Evolutionary conservation across 2,797 vertebrate genomes (phyloP).

Genomic region (Neomorphus geoffroyi): DNA sequence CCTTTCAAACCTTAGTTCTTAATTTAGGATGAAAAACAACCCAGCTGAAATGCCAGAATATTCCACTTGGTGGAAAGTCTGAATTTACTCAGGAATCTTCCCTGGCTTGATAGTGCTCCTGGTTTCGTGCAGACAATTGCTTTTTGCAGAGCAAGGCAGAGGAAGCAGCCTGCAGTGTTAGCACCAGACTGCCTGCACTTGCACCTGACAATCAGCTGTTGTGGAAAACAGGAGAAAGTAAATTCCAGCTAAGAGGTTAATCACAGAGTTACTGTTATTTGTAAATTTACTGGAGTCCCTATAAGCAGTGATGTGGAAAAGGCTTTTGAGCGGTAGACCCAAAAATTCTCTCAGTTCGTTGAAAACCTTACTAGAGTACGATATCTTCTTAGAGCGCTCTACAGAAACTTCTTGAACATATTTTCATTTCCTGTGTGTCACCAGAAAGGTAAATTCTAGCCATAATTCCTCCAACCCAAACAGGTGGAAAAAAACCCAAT

Average conservation of each 20-base stretch:
- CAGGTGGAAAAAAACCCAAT: neutral
- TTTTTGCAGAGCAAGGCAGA: neutral
- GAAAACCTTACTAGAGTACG: neutral
- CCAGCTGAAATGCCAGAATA: neutral
- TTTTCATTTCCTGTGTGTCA: neutral
- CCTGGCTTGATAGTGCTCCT: neutral
- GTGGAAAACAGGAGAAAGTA: neutral
- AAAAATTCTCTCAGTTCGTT: neutral
- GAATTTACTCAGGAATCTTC: neutral
- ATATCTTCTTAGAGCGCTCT: neutral
- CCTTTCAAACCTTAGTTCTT: neutral
- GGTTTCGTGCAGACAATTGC: neutral
- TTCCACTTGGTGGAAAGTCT: neutral
- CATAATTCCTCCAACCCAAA: neutral
- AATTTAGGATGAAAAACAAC: neutral
- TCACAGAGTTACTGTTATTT: neutral
- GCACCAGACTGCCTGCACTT: neutral
- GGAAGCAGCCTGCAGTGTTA: neutral
- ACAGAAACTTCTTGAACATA: accelerated
- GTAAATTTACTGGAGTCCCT: neutral
- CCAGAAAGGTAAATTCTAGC: neutral
- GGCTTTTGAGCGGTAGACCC: neutral
- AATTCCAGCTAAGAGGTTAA: neutral
- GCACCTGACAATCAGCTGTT: neutral
- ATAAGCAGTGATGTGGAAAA: accelerated